A percentile compares a stretch with the other conserved stretches of the same genome.
Conservation (phyloP, 1,140 invertebrate species). For the Listronotus bonariensis region DNA sequence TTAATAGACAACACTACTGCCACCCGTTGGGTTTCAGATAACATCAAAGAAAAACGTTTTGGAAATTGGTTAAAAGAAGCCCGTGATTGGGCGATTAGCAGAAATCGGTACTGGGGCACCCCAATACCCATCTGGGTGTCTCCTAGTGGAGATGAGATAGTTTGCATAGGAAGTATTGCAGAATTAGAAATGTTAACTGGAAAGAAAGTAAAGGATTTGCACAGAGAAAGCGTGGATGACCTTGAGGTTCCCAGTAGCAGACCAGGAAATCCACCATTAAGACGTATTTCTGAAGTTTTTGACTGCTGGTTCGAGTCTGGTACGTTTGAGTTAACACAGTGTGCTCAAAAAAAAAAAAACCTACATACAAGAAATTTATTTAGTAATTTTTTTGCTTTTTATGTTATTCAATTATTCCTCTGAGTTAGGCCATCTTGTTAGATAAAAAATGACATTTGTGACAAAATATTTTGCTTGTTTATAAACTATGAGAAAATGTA, state of each 20-base stretch:
- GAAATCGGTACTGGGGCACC: slow-evolving; percentile 99
- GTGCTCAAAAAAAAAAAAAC: too few relatives aligned
- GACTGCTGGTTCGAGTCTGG: slow-evolving; percentile 99
- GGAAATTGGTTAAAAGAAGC: slow-evolving; percentile 98
- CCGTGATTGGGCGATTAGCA: slow-evolving; percentile 95
- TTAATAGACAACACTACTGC: slow-evolving; percentile 79
- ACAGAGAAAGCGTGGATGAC: slow-evolving; percentile 93
- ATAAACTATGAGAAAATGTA: too few relatives aligned
- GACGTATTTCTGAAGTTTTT: slow-evolving; percentile 92
- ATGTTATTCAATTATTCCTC: too few relatives aligned
- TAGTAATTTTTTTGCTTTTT: too few relatives aligned
- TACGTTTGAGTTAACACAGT: neutral
- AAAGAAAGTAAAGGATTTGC: slow-evolving; percentile 83
- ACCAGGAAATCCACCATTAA: slow-evolving; percentile 80
- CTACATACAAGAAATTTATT: too few relatives aligned
- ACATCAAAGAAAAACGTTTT: slow-evolving; percentile 98
- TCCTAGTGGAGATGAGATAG: slow-evolving; percentile 89
- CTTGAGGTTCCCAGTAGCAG: slow-evolving; percentile 90
- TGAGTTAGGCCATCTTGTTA: too few relatives aligned
- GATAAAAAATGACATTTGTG: too few relatives aligned
- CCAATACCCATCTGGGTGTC: slow-evolving; percentile 99
- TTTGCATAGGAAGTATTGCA: slow-evolving; percentile 93
- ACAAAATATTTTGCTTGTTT: too few relatives aligned
- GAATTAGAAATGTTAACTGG: slow-evolving; percentile 87
- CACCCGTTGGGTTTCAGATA: slow-evolving; percentile 99